Evolutionary conservation across 2,797 vertebrate species (phyloP), one percentile per base, ranked within the genome.

Genomic region (Rhinophrynus dorsalis): DNA sequence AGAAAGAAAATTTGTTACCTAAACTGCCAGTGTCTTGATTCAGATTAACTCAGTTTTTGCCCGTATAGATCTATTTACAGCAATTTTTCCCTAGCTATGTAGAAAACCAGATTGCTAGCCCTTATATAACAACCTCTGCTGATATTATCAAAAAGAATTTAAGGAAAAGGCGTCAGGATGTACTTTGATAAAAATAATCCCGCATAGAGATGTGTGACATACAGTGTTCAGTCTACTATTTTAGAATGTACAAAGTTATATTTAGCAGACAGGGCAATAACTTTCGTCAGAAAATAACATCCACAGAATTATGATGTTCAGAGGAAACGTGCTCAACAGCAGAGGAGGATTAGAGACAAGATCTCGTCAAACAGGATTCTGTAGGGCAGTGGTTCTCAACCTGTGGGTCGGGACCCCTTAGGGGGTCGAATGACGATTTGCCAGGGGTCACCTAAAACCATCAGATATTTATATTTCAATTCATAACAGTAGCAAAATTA

Each of bases 111-210:
- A 32, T 15, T 40, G 37, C 7, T 40, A n/a, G 3, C 6, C 15
- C 3, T 10, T 35, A 35, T 35, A 32, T 32, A 32, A 32, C 29
- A 32, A 3, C 35, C 13, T 38, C 3, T 38, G 3, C 3, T 38
- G 13, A 38, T 4, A 56, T 44, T 56, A 21, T 21, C 2, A 24
- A 50, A 20, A 48, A 68, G 12, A 3, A 38, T 68, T 37, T 47
- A 6, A 18, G 6, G 23, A 27, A 30, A n/a, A 15, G 15, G 15
- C 9, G 42, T 3, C 42, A 21, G 15, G 15, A 45, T 57, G 65
- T 68, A 3, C 44, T n/a, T 17, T 20, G 27, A 21, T 37, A 68
- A 38, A 68, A 68, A 58, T 59, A 57, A 47, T 58, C 51, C 13
- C 29, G 29, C 37, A 15, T n/a, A n/a, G n/a, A n/a, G n/a, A 13